Conservation (phyloP, 2,113 vertebrate genomes). For the Dipodomys merriami region DNA sequence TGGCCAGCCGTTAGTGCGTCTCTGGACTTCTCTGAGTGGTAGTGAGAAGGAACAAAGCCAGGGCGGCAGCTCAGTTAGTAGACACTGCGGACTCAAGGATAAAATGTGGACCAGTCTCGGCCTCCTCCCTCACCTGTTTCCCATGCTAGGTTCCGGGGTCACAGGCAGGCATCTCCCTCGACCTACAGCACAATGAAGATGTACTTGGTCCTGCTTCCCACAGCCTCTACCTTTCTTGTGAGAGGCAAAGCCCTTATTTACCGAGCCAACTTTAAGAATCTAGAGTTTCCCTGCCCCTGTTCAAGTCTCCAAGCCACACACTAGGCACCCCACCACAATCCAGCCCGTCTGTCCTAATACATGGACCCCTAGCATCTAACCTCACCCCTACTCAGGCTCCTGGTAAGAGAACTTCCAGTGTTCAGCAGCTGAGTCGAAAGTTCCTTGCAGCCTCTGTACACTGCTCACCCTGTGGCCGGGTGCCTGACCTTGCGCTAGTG, state of each 20-base stretch:
- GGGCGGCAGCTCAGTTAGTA: not conserved
- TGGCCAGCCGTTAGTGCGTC: rapidly evolving
- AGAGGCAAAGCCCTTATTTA: not conserved
- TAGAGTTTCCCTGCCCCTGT: not conserved
- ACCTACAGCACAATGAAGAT: not conserved
- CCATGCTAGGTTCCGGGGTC: not conserved
- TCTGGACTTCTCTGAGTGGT: too few relatives aligned
- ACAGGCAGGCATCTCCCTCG: not conserved
- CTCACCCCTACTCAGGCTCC: too few relatives aligned
- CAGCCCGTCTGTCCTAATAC: not conserved
- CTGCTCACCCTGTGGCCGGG: not conserved
- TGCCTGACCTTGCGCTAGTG: not conserved
- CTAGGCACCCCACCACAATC: not conserved
- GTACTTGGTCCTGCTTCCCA: not conserved
- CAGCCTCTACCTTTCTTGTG: not conserved
- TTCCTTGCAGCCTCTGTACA: not conserved
- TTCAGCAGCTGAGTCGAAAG: not conserved
- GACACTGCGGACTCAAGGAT: not conserved
- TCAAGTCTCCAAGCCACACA: not conserved
- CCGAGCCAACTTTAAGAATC: not conserved
- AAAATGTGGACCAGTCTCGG: not conserved
- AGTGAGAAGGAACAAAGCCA: not conserved
- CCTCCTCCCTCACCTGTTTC: not conserved
- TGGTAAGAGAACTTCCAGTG: rapidly evolving
- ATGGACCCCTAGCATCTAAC: too few relatives aligned